These are phyloP conservation scores for Rhizomys pruinosus DNA, from an alignment of 2,113 vertebrate genomes.

Conservation along the genomic window DNA sequence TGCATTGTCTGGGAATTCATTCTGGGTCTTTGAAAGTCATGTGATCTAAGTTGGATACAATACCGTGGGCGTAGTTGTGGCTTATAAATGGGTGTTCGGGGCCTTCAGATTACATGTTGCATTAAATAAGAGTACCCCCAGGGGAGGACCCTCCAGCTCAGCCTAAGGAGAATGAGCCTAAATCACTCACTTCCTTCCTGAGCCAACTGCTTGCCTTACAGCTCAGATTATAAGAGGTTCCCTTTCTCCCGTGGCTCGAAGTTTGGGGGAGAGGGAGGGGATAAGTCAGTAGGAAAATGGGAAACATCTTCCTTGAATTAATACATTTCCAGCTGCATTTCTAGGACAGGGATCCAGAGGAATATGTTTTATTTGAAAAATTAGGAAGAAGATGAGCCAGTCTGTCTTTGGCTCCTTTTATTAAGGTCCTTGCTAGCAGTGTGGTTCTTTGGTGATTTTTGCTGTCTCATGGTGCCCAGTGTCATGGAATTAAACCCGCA, in stretches of 20 bases:
- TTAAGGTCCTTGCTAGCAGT: constrained; percentile 47
- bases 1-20: constrained; percentile 56
- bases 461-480: constrained; percentile 69
- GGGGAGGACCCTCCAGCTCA: not conserved
- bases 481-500: constrained; percentile 79
- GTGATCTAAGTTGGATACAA: constrained; percentile 38
- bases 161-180: constrained; percentile 35
- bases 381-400: not conserved
- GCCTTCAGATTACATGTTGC: constrained; percentile 77
- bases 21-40: constrained; percentile 42
- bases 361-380: not conserved
- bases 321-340: not conserved
- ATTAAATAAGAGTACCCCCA: constrained; percentile 77
- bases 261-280: not conserved
- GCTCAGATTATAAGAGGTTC: constrained; percentile 60
- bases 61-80: constrained; percentile 21
- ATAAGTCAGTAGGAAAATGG: not conserved
- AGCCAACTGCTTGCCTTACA: not conserved
- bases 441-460: not conserved
- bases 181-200: constrained; percentile 35
- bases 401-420: not conserved
- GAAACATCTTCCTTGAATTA: constrained; percentile 13
- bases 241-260: constrained; percentile 47
- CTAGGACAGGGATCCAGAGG: not conserved
- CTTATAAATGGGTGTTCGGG: constrained; percentile 79